phyloP scores from a whole-genome alignment of 2,113 vertebrate species.

The Brachyistius frenatus region DNA sequence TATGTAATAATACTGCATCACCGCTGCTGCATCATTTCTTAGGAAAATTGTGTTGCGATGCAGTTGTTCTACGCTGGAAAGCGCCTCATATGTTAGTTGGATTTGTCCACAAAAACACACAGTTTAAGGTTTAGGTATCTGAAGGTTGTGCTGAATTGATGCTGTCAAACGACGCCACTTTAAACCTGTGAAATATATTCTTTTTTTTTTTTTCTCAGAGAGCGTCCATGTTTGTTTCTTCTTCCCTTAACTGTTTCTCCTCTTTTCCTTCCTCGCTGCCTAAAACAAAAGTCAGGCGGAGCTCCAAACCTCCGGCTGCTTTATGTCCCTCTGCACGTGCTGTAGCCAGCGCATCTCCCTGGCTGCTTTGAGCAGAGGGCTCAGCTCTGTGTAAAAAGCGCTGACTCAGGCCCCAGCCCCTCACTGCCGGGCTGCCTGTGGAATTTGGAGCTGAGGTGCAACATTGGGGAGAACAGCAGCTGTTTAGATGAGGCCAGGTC shows the following conservation, averaged over 20 bases:
- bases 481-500: constrained; percentile 75
- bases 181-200: too few species aligned
- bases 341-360: constrained; percentile 57
- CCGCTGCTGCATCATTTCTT: background rate
- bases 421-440: constrained; percentile 73
- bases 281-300: background rate
- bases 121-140: too few species aligned
- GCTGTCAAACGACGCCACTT: too few species aligned
- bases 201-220: too few species aligned
- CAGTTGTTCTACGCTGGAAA: too few species aligned
- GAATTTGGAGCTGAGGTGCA: constrained; percentile 82
- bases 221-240: background rate
- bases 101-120: too few species aligned
- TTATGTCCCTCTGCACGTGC: constrained; percentile 54
- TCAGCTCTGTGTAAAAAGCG: constrained; percentile 68
- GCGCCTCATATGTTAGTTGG: too few species aligned
- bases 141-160: too few species aligned
- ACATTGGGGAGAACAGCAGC: constrained; percentile 74
- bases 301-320: constrained; percentile 27
- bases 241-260: too few species aligned
- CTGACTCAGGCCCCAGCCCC: constrained; percentile 81
- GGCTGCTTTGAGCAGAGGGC: constrained; percentile 58
- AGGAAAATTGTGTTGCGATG: background rate
- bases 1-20: background rate
- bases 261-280: background rate